Conservation (phyloP, 1,140 invertebrate species). For the Coptotermes formosanus region DNA sequence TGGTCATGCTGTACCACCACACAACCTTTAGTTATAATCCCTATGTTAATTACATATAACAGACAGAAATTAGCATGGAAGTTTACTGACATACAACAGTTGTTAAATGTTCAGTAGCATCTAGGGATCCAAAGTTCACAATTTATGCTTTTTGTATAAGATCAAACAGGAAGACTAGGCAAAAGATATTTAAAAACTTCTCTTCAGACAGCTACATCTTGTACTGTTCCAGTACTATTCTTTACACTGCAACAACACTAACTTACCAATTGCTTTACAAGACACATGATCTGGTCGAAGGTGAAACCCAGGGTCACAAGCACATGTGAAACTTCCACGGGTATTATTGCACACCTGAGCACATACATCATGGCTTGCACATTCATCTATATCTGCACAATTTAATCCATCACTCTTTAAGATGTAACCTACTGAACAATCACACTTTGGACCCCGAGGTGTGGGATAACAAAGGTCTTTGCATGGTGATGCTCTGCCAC, state of each 20-base stretch:
- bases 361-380: conserved; percentile 66
- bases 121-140: too few relatives aligned
- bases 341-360: conserved; percentile 83
- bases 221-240: too few relatives aligned
- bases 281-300: conserved; percentile 63
- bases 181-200: too few relatives aligned
- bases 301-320: conserved; percentile 74
- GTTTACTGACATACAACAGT: too few relatives aligned
- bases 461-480: conserved; percentile 73
- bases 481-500: conserved; percentile 50
- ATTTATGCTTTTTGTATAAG: too few relatives aligned
- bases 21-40: too few relatives aligned
- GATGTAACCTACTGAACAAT: conserved; percentile 69
- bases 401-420: conserved; percentile 54
- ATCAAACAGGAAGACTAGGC: too few relatives aligned
- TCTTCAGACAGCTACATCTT: too few relatives aligned
- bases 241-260: not conserved
- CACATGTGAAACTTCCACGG: conserved; percentile 76
- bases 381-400: conserved; percentile 80
- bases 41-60: too few relatives aligned
- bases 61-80: too few relatives aligned
- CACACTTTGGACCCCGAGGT: conserved; percentile 73
- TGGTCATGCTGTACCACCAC: too few relatives aligned
- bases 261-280: conserved; percentile 59
- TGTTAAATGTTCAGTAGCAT: too few relatives aligned